A percentile compares a stretch with the other conserved stretches of the same genome.
phyloP scores from a whole-genome alignment of 2,888 invertebrate species.

The Tethea ocularis region DNA sequence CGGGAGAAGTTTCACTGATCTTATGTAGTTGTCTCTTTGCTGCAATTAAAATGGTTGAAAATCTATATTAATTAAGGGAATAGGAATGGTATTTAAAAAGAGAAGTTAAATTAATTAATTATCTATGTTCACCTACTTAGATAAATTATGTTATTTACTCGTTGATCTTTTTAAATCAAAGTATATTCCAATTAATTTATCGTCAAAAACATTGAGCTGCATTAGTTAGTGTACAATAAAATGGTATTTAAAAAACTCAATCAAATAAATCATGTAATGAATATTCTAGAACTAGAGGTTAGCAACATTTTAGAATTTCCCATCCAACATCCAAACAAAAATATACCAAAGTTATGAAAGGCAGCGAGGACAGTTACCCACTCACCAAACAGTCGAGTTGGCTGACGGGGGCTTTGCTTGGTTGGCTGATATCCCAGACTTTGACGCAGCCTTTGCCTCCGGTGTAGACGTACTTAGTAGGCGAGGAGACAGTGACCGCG shows the following conservation, averaged over 20 bases:
- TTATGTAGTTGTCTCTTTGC: slow-evolving; percentile 97
- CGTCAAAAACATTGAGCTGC: too few relatives aligned
- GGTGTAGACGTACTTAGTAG: slow-evolving; percentile 96
- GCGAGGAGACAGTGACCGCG: slow-evolving; percentile 97
- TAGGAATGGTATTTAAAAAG: too few relatives aligned
- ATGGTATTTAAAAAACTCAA: too few relatives aligned
- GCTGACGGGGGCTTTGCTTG: slow-evolving; percentile 94
- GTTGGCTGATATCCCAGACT: slow-evolving; percentile 98
- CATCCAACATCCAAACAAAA: slow-evolving; percentile 18
- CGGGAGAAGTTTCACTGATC: slow-evolving; percentile 96
- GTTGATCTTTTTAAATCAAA: too few relatives aligned
- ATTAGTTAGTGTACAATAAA: too few relatives aligned
- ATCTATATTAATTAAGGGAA: not conserved
- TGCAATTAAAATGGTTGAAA: slow-evolving; percentile 59
- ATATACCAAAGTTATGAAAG: slow-evolving; percentile 37
- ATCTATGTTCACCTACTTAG: too few relatives aligned
- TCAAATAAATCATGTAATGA: too few relatives aligned
- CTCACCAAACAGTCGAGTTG: slow-evolving; percentile 95
- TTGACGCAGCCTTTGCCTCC: slow-evolving; percentile 99
- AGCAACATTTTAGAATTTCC: slow-evolving; percentile 7
- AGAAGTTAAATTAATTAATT: too few relatives aligned
- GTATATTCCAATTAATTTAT: too few relatives aligned
- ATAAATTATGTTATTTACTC: too few relatives aligned
- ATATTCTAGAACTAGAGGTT: too few relatives aligned
- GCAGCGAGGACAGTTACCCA: slow-evolving; percentile 75